A percentile compares a stretch with the other conserved stretches of the same genome.
phyloP scores from a whole-genome alignment of 2,113 vertebrate genomes.

The Pimephales promelas region DNA sequence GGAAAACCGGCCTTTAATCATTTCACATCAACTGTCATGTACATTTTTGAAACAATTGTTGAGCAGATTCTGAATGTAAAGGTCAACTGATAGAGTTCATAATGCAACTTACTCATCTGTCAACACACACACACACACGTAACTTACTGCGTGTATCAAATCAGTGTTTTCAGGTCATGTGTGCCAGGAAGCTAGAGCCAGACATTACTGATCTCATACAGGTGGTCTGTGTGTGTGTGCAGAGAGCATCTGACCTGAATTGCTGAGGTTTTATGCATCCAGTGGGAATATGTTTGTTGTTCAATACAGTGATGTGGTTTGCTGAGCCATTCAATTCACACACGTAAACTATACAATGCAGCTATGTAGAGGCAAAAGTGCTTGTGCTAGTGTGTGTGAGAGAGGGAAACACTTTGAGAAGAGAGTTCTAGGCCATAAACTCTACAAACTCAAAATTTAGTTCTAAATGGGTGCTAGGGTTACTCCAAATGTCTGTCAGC shows the following conservation, averaged over 20 bases:
- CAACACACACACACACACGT: not conserved
- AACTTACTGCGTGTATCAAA: not conserved
- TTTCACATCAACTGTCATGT: no score
- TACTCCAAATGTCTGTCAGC: not conserved
- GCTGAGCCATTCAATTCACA: constrained; percentile 1
- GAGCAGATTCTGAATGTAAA: not conserved
- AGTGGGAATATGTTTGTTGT: constrained; percentile 18
- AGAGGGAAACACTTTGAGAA: not conserved
- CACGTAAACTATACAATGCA: not conserved
- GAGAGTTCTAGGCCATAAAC: not conserved
- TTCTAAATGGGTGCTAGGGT: not conserved
- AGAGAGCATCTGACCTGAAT: not conserved
- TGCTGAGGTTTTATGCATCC: not conserved
- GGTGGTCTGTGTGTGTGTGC: not conserved
- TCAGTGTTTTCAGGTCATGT: not conserved
- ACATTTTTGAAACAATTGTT: not conserved
- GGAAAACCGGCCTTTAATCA: no score
- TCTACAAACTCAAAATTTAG: not conserved
- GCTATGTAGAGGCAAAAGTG: not conserved
- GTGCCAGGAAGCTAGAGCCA: constrained; percentile 5
- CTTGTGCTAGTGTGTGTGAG: not conserved
- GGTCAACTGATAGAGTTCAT: not conserved
- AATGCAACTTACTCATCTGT: constrained; percentile 15
- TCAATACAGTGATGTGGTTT: not conserved
- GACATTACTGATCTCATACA: not conserved